phyloP scores from a whole-genome alignment of 2,888 invertebrate genomes.

The Lepidochrysops patricia region DNA sequence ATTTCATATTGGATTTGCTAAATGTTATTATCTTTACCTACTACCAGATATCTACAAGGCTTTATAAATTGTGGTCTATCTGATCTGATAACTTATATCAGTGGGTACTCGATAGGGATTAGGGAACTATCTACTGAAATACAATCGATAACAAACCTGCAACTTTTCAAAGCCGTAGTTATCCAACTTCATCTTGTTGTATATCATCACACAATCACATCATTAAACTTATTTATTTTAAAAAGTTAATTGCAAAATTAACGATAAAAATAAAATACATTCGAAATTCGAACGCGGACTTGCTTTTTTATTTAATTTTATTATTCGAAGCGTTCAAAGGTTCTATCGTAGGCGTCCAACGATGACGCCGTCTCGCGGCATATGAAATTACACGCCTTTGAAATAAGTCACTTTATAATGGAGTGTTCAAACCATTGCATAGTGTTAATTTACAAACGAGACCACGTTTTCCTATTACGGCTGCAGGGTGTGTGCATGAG shows the following conservation, averaged over 20 bases:
- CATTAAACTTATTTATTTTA: conserved; percentile 17
- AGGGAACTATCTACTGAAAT: neutral
- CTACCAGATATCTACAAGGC: too few species aligned
- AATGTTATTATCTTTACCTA: too few species aligned
- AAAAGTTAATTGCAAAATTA: conserved; percentile 14
- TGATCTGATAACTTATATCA: neutral
- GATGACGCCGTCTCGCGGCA: conserved; percentile 51
- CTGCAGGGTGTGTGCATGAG: conserved; percentile 31
- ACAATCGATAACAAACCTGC: conserved; percentile 39
- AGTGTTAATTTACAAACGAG: conserved; percentile 36
- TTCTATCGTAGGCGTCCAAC: conserved; percentile 50
- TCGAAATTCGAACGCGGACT: conserved; percentile 17
- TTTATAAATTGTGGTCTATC: too few species aligned
- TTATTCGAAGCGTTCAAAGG: conserved; percentile 35
- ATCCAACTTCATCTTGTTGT: conserved; percentile 58
- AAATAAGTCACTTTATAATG: conserved; percentile 38
- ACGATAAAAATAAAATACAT: conserved; percentile 4
- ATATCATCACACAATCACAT: conserved; percentile 18
- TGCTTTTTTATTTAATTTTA: conserved; percentile 25
- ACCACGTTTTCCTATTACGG: conserved; percentile 36
- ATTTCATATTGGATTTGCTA: too few species aligned
- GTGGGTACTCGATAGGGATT: neutral
- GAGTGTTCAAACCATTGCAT: conserved; percentile 40
- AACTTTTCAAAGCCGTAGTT: conserved; percentile 66
- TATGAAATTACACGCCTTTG: conserved; percentile 51